phyloP scores from a whole-genome alignment of 1,140 invertebrate species.

The Drosophila kurseongensis region DNA sequence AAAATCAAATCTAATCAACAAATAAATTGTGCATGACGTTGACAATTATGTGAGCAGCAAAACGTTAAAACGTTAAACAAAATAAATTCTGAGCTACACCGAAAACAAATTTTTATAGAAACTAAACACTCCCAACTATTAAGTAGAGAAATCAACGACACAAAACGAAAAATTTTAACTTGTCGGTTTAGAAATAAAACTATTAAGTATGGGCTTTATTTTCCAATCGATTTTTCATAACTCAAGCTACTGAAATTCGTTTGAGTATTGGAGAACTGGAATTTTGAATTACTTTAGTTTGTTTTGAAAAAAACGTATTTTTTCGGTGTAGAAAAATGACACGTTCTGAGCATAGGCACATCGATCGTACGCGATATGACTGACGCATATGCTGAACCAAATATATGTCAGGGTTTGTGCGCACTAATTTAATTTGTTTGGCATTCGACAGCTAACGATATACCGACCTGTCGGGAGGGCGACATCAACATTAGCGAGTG shows the following conservation, averaged over 20 bases:
- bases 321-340: constrained; percentile 52
- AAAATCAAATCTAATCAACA: constrained; percentile 49
- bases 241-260: too few species aligned
- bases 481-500: constrained; percentile 79
- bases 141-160: too few species aligned
- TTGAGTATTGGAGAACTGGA: too few species aligned
- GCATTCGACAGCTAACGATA: constrained; percentile 60
- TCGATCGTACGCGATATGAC: constrained; percentile 47
- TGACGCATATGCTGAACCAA: constrained; percentile 28
- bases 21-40: constrained; percentile 62
- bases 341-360: constrained; percentile 70
- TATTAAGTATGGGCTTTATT: too few species aligned
- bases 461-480: constrained; percentile 67
- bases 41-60: constrained; percentile 48
- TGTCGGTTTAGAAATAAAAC: too few species aligned
- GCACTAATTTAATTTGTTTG: constrained; percentile 33
- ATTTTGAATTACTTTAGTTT: too few species aligned
- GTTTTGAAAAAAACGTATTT: too few species aligned
- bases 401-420: constrained; percentile 61
- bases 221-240: too few species aligned
- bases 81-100: constrained; percentile 42
- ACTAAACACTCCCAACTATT: too few species aligned
- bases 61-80: constrained; percentile 21
- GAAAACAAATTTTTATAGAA: too few species aligned
- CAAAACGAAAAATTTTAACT: too few species aligned